These are phyloP conservation scores for Rhinogobio ventralis DNA, from an alignment of 2,797 vertebrate genomes.

Conservation along the genomic window DNA sequence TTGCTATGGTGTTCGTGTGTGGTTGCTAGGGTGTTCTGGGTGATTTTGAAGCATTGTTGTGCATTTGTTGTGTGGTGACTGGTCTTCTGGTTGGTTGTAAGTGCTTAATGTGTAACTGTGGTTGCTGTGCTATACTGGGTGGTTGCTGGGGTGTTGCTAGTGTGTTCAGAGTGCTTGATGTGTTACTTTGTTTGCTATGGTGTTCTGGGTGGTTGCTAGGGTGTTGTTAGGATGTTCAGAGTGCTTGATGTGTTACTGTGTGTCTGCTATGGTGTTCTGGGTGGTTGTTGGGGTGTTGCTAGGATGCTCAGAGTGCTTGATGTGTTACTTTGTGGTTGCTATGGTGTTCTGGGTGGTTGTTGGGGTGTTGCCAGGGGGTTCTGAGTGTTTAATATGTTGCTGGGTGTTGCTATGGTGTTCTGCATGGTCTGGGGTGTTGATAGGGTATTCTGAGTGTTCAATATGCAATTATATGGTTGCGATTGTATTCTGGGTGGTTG, in stretches of 20 bases:
- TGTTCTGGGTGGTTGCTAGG: not conserved
- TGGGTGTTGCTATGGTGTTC: not conserved
- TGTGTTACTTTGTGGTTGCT: not conserved
- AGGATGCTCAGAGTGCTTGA: too few relatives aligned
- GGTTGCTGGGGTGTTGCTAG: not conserved
- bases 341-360: not conserved
- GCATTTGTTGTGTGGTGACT: too few relatives aligned
- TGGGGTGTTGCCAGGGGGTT: not conserved
- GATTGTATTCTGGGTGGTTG: not conserved
- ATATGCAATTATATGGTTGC: too few relatives aligned
- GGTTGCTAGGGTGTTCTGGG: not conserved
- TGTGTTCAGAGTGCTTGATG: not conserved
- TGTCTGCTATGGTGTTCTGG: too few relatives aligned
- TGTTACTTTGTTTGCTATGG: not conserved
- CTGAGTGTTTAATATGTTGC: not conserved
- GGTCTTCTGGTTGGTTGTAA: too few relatives aligned
- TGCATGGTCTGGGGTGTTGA: not conserved
- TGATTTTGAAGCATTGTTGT: too few relatives aligned
- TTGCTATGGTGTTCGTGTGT: not conserved
- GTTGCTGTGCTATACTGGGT: not conserved
- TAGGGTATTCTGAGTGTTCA: not conserved
- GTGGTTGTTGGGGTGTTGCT: not conserved
- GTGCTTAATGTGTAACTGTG: not conserved
- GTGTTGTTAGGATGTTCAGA: not conserved
- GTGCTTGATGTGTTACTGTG: not conserved